A percentile compares a stretch with the other conserved stretches of the same genome.
phyloP scores from a whole-genome alignment of 30 jellyfish, hydroid and myxozoan species.

The Hydra vulgaris region DNA sequence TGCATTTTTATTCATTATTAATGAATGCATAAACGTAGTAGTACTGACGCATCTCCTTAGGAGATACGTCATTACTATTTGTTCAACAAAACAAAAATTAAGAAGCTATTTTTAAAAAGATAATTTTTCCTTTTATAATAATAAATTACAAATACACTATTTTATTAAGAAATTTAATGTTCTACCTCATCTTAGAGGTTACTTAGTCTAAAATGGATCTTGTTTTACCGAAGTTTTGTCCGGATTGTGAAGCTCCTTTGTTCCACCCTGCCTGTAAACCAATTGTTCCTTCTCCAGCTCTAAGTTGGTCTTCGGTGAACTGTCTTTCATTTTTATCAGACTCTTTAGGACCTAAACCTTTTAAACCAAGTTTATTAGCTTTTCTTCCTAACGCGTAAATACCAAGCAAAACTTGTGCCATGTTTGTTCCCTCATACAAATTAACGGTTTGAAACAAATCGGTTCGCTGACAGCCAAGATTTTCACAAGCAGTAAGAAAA shows the following conservation, averaged over 20 bases:
- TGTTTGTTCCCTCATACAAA: conserved; percentile 26
- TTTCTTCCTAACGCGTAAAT: conserved; percentile 80
- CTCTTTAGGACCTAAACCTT: conserved; percentile 90
- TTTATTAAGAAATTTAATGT: not conserved
- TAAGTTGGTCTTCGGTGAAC: conserved; percentile 84
- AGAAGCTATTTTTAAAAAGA: no score
- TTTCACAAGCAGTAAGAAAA: conserved; percentile 16
- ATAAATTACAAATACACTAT: no score
- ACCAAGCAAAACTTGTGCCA: conserved; percentile 66
- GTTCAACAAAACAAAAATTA: no score
- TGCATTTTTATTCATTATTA: no score
- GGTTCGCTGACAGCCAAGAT: not conserved
- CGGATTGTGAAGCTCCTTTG: conserved; percentile 68
- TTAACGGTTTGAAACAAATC: conserved; percentile 22
- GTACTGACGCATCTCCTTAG: no score
- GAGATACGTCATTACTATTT: no score
- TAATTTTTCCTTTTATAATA: no score
- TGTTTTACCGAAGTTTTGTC: conserved; percentile 69
- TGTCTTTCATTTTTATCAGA: conserved; percentile 59
- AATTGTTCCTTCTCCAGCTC: conserved; percentile 68
- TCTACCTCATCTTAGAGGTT: not conserved
- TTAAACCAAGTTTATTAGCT: conserved; percentile 31
- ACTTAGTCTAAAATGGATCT: conserved; percentile 48
- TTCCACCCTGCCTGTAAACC: conserved; percentile 80
- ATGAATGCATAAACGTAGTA: no score